Percentiles rank a stretch among this genome's conserved stretches.
phyloP scores from a whole-genome alignment of 2,113 vertebrate genomes.

The Chamaetylas fuelleborni region DNA sequence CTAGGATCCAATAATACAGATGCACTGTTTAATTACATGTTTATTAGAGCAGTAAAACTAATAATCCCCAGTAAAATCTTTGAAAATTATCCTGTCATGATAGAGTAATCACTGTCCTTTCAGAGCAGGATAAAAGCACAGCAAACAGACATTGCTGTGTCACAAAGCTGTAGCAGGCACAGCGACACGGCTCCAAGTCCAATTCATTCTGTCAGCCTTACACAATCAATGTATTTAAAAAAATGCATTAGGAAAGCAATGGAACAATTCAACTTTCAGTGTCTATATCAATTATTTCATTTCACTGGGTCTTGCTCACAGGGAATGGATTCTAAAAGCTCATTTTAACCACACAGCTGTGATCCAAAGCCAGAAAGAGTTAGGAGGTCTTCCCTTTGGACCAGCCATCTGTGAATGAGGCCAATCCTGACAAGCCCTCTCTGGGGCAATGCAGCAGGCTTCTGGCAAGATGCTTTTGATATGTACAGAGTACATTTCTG shows the following conservation, averaged over 20 bases:
- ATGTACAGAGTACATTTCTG: background rate
- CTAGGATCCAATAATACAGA: slow-evolving; percentile 40
- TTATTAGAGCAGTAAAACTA: slow-evolving; percentile 66
- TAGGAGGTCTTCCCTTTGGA: background rate
- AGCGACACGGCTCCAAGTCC: rapidly evolving
- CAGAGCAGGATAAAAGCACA: background rate
- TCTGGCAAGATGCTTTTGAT: background rate
- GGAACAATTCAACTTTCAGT: background rate
- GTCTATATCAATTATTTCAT: background rate
- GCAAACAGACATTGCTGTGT: background rate
- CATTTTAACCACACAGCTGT: background rate
- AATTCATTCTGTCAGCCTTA: background rate
- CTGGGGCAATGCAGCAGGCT: background rate
- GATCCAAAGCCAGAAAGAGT: background rate
- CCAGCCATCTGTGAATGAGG: background rate
- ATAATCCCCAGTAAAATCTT: slow-evolving; percentile 64
- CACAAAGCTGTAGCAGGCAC: background rate
- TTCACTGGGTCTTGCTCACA: background rate
- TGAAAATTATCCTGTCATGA: slow-evolving; percentile 38
- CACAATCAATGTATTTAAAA: background rate
- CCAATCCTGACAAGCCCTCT: background rate
- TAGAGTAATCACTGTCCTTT: slow-evolving; percentile 40
- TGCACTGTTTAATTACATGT: slow-evolving; percentile 56
- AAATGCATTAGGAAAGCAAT: background rate
- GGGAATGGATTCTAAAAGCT: background rate